Base-by-base conservation (phyloP, 2,888 invertebrate genomes). In the Rhodophaea formosa region DNA sequence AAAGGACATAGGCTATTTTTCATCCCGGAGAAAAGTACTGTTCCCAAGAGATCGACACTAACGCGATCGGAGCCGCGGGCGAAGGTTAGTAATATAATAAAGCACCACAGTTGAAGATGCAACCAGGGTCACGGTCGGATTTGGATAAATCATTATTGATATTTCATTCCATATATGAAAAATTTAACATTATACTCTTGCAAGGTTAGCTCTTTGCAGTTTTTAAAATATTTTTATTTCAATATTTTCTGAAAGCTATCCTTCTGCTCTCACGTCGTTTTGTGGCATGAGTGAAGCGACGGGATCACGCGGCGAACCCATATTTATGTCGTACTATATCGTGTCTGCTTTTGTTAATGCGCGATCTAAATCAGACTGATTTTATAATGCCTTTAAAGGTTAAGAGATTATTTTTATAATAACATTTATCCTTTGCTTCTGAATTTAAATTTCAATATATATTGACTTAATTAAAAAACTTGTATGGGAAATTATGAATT, bases 311-410 rank as follows among this genome's bases (percentile, higher is more conserved):
- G 80, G 81, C 86, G 85, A 82, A 86, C 64, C 76, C 71, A 84
- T 75, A 87, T 87, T 86, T 86, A 87, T 87, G 82, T 79, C 75
- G 79, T 80, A 82, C 81, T 83, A 83, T 86, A 85, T 77, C 76
- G 73, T 86, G 88, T 88, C 84, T 79, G 82, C 80, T 84, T 84
- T 86, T 82, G 86, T 89, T 87, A 86, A 88, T 88, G 86, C 79
- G 76, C 82, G 85, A 84, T 82, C 84, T 87, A 87, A 88, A 86
- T 86, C 86, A 82, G 75, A 65, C 64, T 68, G 65, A 68, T 39
- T 35, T 51, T 51, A 35, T 32, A 49, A 30, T 47, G 17, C 23
- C 29, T 29, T 14, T n/a, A n/a, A 30, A 30, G 8, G 42, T 46
- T 46, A 12, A 10, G 23, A 1, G n/a, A 23, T 53, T 53, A 43